Percentiles rank a stretch among this genome's conserved stretches.
Evolutionary conservation across 2,113 vertebrate species (phyloP).

Genomic region (Atrichornis clamosus): DNA sequence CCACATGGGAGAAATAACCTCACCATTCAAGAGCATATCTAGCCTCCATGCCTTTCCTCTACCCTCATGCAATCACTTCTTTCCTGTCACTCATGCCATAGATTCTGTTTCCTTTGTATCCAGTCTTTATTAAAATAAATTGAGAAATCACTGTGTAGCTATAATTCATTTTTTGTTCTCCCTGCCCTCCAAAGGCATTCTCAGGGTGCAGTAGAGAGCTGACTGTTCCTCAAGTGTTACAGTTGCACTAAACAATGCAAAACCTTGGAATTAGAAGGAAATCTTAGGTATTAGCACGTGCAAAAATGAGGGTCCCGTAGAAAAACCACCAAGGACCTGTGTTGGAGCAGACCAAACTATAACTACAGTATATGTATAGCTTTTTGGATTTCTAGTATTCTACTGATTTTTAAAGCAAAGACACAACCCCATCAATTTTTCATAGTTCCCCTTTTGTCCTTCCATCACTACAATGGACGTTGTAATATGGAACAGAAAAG

Average conservation of each 20-base stretch:
- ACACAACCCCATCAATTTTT: not conserved
- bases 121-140: not conserved
- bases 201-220: not conserved
- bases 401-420: not conserved
- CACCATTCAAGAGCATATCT: not conserved
- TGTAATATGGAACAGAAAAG: not conserved
- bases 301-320: not conserved
- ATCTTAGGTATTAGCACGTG: not conserved
- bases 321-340: not conserved
- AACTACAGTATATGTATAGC: not conserved
- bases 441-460: not conserved
- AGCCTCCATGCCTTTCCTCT: not conserved
- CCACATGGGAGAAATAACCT: not conserved
- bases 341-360: not conserved
- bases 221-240: not conserved
- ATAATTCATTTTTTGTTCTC: not conserved
- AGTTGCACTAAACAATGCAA: not conserved
- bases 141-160: not conserved
- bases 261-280: not conserved
- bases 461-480: not conserved
- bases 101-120: not conserved
- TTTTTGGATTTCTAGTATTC: not conserved
- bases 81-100: not conserved
- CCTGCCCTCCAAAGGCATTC: not conserved
- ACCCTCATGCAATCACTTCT: not conserved